phyloP scores from a whole-genome alignment of 2,797 vertebrate genomes.

The Poeciliopsis presidionis region DNA sequence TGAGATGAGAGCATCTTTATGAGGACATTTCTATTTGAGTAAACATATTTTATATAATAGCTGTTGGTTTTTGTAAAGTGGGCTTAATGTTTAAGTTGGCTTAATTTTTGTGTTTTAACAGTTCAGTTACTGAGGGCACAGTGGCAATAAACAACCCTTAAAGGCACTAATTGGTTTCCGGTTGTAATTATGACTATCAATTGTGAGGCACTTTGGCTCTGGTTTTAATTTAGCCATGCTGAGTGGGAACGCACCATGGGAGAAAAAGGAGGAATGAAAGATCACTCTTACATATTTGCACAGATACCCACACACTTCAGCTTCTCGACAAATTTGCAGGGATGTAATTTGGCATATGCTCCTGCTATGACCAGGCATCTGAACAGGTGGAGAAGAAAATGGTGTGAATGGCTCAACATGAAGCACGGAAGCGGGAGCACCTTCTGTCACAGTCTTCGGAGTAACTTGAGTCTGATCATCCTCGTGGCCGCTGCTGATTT shows the following conservation, averaged over 20 bases:
- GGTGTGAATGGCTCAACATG: slow-evolving; percentile 60
- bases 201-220: slow-evolving; percentile 57
- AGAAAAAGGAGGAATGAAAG: slow-evolving; percentile 22
- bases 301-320: slow-evolving; percentile 25
- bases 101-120: slow-evolving; percentile 68
- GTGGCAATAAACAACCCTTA: slow-evolving; percentile 73
- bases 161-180: slow-evolving; percentile 76
- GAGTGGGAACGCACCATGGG: slow-evolving; percentile 34
- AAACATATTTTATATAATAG: slow-evolving; percentile 63
- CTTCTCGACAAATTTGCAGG: slow-evolving; percentile 75
- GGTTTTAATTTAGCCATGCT: slow-evolving; percentile 62
- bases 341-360: slow-evolving; percentile 78
- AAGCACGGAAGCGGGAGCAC: slow-evolving; percentile 42
- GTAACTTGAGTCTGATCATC: slow-evolving; percentile 51
- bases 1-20: slow-evolving; percentile 50
- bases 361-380: slow-evolving; percentile 58
- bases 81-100: slow-evolving; percentile 66
- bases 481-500: slow-evolving; percentile 42
- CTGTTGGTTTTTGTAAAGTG: slow-evolving; percentile 66
- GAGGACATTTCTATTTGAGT: slow-evolving; percentile 48
- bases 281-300: neutral
- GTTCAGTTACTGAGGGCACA: slow-evolving; percentile 70
- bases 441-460: slow-evolving; percentile 67
- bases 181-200: slow-evolving; percentile 79
- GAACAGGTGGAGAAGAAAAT: slow-evolving; percentile 76